Conservation (phyloP, 2,888 invertebrate species). For the Listrodromus nycthemerus region DNA sequence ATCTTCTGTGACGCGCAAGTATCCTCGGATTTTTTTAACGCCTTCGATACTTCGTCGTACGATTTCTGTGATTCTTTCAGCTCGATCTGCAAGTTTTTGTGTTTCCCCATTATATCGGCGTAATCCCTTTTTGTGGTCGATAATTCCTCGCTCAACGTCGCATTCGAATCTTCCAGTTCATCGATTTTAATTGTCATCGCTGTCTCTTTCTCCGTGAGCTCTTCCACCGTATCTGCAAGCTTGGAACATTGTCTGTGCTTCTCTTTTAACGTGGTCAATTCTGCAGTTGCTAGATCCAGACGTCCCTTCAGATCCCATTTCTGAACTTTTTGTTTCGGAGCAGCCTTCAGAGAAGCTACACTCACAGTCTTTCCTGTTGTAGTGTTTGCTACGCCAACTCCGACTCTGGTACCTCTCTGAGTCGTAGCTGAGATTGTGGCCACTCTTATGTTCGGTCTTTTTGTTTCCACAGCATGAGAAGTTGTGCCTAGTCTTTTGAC, state of each 20-base stretch:
- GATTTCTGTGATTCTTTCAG: slow-evolving; percentile 85
- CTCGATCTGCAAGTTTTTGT: slow-evolving; percentile 68
- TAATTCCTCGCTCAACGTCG: slow-evolving; percentile 87
- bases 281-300: slow-evolving; percentile 83
- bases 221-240: slow-evolving; percentile 70
- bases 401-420: slow-evolving; percentile 75
- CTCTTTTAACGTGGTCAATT: slow-evolving; percentile 88
- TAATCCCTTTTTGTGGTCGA: slow-evolving; percentile 86
- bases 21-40: slow-evolving; percentile 84
- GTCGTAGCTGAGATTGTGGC: slow-evolving; percentile 65
- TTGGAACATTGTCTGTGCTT: slow-evolving; percentile 87
- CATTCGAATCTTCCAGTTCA: slow-evolving; percentile 70
- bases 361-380: slow-evolving; percentile 72
- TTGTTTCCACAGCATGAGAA: slow-evolving; percentile 69
- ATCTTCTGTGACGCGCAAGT: slow-evolving; percentile 84
- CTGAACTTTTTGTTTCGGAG: slow-evolving; percentile 70
- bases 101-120: slow-evolving; percentile 85
- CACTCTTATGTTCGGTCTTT: slow-evolving; percentile 71
- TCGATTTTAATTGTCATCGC: slow-evolving; percentile 71
- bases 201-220: slow-evolving; percentile 70
- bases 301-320: slow-evolving; percentile 82
- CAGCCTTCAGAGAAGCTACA: slow-evolving; percentile 73
- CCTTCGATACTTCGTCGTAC: slow-evolving; percentile 72
- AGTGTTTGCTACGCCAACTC: not conserved
- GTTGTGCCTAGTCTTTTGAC: slow-evolving; percentile 75